phyloP scores from a whole-genome alignment of 2,797 vertebrate genomes.

The Pteronotus mesoamericanus region DNA sequence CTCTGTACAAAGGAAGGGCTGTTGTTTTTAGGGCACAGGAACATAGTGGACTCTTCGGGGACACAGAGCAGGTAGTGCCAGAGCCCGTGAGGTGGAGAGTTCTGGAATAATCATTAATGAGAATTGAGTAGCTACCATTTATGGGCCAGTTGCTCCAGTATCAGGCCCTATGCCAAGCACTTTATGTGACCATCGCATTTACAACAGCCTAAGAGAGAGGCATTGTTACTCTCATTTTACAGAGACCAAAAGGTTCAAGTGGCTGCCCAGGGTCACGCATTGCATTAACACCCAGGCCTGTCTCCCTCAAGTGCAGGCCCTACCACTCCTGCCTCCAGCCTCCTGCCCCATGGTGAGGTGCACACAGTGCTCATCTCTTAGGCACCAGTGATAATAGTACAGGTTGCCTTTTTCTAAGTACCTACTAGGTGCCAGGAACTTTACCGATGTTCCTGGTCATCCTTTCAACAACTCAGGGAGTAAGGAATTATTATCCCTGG shows the following conservation, averaged over 20 bases:
- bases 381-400: neutral
- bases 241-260: neutral
- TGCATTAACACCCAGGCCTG: neutral
- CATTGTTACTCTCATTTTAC: neutral
- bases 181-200: neutral
- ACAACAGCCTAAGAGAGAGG: neutral
- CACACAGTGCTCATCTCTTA: neutral
- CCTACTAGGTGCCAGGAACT: neutral
- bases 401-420: neutral
- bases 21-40: neutral
- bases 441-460: neutral
- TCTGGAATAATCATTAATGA: neutral
- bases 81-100: neutral
- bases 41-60: neutral
- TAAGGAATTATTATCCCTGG: neutral
- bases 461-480: neutral
- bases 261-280: neutral
- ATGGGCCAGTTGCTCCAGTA: neutral
- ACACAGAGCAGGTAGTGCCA: neutral
- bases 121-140: neutral
- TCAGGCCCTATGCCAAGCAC: neutral
- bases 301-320: neutral
- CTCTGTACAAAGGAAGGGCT: neutral
- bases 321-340: neutral
- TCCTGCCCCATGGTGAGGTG: accelerated